Percentiles rank a stretch among this genome's conserved stretches.
phyloP scores from a whole-genome alignment of 2,797 vertebrate species.

The Oreochromis mossambicus region DNA sequence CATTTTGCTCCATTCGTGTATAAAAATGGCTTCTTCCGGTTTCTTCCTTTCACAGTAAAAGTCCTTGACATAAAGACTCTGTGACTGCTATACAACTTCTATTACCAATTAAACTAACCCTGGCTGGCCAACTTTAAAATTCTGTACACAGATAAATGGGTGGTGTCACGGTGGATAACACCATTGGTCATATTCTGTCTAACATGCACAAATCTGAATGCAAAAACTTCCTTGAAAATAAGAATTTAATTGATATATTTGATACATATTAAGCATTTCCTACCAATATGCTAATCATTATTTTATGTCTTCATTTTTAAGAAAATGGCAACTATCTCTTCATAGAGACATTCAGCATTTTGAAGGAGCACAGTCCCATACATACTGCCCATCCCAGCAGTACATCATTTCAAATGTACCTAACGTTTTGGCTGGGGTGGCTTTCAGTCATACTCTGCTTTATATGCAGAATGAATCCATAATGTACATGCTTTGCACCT shows the following conservation, averaged over 20 bases:
- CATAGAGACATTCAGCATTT: not conserved
- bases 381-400: not conserved
- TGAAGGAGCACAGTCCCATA: not conserved
- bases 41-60: not conserved
- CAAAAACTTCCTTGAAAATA: not conserved
- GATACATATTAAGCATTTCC: not conserved
- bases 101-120: not conserved
- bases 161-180: not conserved
- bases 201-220: not conserved
- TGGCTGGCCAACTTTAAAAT: not conserved
- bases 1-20: not conserved
- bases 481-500: not conserved
- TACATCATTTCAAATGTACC: not conserved
- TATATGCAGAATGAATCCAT: conserved; percentile 28
- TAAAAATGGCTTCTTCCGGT: not conserved
- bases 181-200: not conserved
- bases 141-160: not conserved
- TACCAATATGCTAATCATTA: not conserved
- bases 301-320: not conserved
- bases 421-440: not conserved
- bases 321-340: not conserved
- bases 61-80: not conserved
- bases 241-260: not conserved
- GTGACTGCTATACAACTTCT: not conserved
- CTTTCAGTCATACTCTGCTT: not conserved